Conservation (phyloP, 2,797 vertebrate species). For the Crocodylus rhombifer region DNA sequence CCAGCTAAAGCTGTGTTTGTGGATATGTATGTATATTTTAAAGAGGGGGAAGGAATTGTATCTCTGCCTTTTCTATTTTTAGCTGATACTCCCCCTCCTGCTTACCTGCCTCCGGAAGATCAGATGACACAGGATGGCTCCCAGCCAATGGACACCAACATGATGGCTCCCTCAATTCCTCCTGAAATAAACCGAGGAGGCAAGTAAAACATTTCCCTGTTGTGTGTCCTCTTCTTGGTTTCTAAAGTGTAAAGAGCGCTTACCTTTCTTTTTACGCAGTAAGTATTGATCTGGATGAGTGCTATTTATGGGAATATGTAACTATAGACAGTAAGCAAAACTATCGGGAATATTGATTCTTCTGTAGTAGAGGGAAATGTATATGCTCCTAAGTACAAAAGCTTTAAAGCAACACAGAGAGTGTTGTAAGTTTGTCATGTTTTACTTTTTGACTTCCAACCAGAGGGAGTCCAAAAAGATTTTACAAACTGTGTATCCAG, state of each 20-base stretch:
- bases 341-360: accelerated
- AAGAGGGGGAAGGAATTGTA: slow-evolving; percentile 13
- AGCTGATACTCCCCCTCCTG: slow-evolving; percentile 96
- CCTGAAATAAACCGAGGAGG: slow-evolving; percentile 92
- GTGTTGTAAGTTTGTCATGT: background rate
- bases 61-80: slow-evolving; percentile 54
- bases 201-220: slow-evolving; percentile 62
- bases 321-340: background rate
- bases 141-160: slow-evolving; percentile 96
- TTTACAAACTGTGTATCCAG: background rate
- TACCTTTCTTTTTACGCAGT: background rate
- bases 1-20: slow-evolving; percentile 23
- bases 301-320: background rate
- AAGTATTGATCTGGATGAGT: background rate
- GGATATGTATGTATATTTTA: slow-evolving; percentile 20
- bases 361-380: background rate
- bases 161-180: slow-evolving; percentile 91
- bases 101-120: slow-evolving; percentile 97
- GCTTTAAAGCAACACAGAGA: background rate
- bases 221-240: background rate
- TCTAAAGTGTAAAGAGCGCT: background rate
- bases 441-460: background rate
- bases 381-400: background rate
- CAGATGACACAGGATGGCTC: slow-evolving; percentile 96
- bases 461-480: background rate